Evolutionary conservation across 2,888 invertebrate genomes (phyloP), one percentile per base, ranked within the genome.

Genomic region (Troides helena): DNA sequence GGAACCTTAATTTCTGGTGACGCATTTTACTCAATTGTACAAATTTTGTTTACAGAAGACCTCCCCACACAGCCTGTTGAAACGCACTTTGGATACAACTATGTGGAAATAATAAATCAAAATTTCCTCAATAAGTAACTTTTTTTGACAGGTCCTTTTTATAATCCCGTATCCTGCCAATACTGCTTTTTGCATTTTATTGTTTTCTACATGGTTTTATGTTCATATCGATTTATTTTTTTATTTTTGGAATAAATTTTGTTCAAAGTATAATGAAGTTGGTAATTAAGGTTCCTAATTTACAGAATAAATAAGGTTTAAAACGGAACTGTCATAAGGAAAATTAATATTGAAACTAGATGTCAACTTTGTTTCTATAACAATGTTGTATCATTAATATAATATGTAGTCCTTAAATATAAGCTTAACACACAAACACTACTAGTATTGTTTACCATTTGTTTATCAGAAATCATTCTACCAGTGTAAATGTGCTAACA

Each of bases 51-150:
- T 92, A 80, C 92, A 92, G 92, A 92, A 89, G 77, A 86, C 81
- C 92, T 90, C 86, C 90, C 85, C 83, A 89, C 90, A 87, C 85
- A 88, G 87, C 89, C 91, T 85, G 90, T 91, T 84, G 90, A 89
- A 90, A 89, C 90, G 88, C 90, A 89, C 88, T 88, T 85, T 91
- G 92, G 92, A 92, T 88, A 91, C 92, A 87, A 87, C 86, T 90
- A 90, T 91, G 90, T 92, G 92, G 92, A 92, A 92, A 92, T 92
- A 92, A 92, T 91, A 91, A 91, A 92, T 89, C 90, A 84, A 89
- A 91, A 91, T 92, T 92, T 91, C 90, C 90, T 87, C 83, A 85
- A 83, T 87, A 85, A 84, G 80, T 86, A 88, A 89, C 85, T 92
- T 92, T 90, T 89, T 90, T 91, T 88, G 84, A 85, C 87, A 89